Base-by-base conservation (phyloP, 2,888 invertebrate genomes). In the Cryptocephalus moraei region DNA sequence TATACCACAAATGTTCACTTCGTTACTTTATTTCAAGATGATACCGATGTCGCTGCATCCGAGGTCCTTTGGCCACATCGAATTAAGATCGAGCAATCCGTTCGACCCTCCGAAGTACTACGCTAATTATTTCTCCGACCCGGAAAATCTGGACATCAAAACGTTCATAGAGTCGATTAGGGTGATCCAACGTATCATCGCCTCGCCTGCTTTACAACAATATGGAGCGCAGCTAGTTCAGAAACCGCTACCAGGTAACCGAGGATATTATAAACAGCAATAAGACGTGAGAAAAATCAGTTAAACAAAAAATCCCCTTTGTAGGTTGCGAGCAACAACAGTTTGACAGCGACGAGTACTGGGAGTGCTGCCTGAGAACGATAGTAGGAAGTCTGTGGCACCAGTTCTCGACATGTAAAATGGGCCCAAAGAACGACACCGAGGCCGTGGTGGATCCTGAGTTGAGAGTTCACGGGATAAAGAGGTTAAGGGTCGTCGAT, bases 121-220 rank as follows among this genome's bases (percentile, higher is more conserved):
- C 54, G 85, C 89, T 0, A 87, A 86, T 63, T 95, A 93, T 67
- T 79, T 91, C 62, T 75, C 80, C 0, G 77, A 81, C 60, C 73
- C 75, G 73, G 54, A 80, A 75, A 55, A 73, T 79, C 48, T 75
- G 8, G 70, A 70, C 50, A 55, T 69, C 1, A 62, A 60, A 51
- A 64, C 66, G 1, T 64, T 68, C 47, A 62, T 69, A 11, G 65
- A 63, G 4, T 58, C 62, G 0, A 66, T 78, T 9, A 73, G 77
- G 53, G 72, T 73, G 58, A 71, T 73, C 0, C 72, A 80, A 44
- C 68, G 71, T 32, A 62, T 80, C 34, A 69, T 73, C 8, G 60
- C 66, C 50, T 73, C 73, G 0, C 65, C 70, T 3, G 64, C 74
- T 0, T 75, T 79, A 53, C 69, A 70, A 52, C 70, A 66, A 36